These are phyloP conservation scores for Bombus superbus DNA, from an alignment of 1,140 invertebrate genomes.

Conservation along the genomic window DNA sequence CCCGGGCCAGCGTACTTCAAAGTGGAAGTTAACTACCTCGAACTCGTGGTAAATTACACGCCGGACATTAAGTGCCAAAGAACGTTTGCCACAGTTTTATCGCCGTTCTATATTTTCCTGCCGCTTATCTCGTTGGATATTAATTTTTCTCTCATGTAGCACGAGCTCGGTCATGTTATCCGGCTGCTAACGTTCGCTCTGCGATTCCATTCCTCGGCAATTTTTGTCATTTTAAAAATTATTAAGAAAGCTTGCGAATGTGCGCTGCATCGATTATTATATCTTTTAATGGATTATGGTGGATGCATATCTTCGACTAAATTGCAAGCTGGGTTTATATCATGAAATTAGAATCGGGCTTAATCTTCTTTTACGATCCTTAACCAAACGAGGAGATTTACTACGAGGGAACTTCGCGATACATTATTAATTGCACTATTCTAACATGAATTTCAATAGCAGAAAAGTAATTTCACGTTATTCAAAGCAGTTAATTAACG, in stretches of 20 bases:
- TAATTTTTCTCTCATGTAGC: slow-evolving; percentile 29
- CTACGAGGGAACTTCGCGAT: background rate
- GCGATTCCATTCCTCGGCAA: background rate
- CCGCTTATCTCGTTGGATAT: slow-evolving; percentile 45
- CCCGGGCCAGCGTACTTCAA: slow-evolving; percentile 58
- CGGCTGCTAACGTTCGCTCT: background rate
- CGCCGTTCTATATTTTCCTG: slow-evolving; percentile 45
- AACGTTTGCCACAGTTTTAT: slow-evolving; percentile 55
- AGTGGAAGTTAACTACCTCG: slow-evolving; percentile 61
- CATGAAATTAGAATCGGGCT: background rate
- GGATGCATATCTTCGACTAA: background rate
- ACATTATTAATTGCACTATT: background rate
- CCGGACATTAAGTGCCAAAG: slow-evolving; percentile 58
- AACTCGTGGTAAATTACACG: slow-evolving; percentile 64
- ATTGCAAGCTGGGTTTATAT: background rate
- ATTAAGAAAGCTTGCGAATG: background rate
- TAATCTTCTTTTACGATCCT: background rate
- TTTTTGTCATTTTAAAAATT: background rate
- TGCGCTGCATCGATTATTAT: background rate
- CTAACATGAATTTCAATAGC: background rate
- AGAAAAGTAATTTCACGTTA: background rate
- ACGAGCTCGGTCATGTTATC: background rate
- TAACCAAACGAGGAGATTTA: background rate
- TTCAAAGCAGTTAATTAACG: too few relatives aligned
- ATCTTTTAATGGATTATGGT: background rate